A percentile compares a stretch with the other conserved stretches of the same genome.
These are phyloP conservation scores for Plestiodon gilberti DNA, from an alignment of 2,113 vertebrate genomes.

Conservation along the genomic window DNA sequence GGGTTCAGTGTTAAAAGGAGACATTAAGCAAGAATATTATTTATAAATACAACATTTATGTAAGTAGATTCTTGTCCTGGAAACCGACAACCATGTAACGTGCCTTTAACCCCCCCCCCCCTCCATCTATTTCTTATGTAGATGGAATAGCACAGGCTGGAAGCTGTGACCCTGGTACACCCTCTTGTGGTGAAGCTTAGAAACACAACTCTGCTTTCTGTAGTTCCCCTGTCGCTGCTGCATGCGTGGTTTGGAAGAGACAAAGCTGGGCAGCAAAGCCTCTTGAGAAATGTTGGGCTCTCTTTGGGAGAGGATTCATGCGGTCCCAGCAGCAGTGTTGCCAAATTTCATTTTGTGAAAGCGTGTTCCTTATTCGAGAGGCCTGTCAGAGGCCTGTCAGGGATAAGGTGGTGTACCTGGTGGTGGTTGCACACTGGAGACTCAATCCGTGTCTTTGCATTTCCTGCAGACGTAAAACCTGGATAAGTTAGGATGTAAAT, in stretches of 20 bases:
- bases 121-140: neutral
- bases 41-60: neutral
- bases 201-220: neutral
- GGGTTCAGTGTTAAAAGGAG: neutral
- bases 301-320: neutral
- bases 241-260: neutral
- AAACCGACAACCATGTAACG: rapidly evolving
- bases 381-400: neutral
- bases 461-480: neutral
- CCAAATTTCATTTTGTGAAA: neutral
- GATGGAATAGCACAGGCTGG: neutral
- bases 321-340: too few species aligned
- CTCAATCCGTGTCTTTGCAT: neutral
- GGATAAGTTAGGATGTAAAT: too few species aligned
- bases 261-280: neutral
- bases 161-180: constrained; percentile 25
- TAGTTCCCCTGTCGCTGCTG: neutral
- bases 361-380: neutral
- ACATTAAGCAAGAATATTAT: neutral
- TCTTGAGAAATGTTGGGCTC: neutral
- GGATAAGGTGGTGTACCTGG: too few species aligned
- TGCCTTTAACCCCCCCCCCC: too few species aligned
- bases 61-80: neutral
- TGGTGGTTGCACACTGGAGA: neutral
- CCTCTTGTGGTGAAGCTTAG: constrained; percentile 29